Evolutionary conservation across 2,888 invertebrate genomes (phyloP).

Genomic region (Drosophila paranaensis): DNA sequence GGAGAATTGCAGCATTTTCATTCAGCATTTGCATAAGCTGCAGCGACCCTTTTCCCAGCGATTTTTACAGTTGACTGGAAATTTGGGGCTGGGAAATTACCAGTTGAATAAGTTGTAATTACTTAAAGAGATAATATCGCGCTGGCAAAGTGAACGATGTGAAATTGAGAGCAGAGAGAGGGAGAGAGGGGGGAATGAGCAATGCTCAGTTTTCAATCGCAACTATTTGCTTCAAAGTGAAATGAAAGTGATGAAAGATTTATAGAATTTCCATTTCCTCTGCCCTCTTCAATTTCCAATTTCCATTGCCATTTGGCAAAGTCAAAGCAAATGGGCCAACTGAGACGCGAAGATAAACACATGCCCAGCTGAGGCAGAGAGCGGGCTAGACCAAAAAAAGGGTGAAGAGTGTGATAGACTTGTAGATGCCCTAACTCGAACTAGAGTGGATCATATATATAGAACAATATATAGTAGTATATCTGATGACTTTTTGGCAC

Average conservation of each 20-base stretch:
- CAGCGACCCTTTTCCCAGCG: not conserved
- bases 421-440: not conserved
- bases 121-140: conserved; percentile 15
- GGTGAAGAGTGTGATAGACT: not conserved
- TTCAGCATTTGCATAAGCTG: not conserved
- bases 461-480: not conserved
- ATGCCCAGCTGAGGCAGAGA: conserved; percentile 40
- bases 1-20: no score
- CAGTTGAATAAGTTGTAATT: conserved; percentile 21
- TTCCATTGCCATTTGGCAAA: conserved; percentile 10
- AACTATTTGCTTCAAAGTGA: conserved; percentile 62
- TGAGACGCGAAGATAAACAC: conserved; percentile 63
- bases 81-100: not conserved
- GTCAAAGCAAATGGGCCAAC: conserved; percentile 51
- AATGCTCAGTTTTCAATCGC: conserved; percentile 22
- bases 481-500: not conserved
- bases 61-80: conserved; percentile 1
- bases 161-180: not conserved
- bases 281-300: conserved; percentile 22
- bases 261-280: conserved; percentile 50
- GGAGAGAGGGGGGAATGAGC: not conserved
- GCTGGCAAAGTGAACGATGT: conserved; percentile 19
- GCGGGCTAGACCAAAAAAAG: conserved; percentile 7
- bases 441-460: not conserved
- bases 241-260: conserved; percentile 70